Conservation (phyloP, 2,888 invertebrate genomes). For the Argyra leucocephala region DNA sequence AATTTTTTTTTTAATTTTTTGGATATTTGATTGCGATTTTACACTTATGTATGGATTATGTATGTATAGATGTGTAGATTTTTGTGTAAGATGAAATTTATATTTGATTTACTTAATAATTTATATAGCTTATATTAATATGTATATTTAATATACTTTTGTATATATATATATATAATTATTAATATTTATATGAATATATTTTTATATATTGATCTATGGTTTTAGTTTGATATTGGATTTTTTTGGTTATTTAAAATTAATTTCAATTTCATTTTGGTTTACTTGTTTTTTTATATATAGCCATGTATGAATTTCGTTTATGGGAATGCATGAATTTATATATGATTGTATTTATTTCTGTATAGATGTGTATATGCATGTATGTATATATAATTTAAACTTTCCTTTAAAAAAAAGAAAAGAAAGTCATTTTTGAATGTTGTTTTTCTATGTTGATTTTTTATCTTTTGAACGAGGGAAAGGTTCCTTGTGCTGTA, state of each 20-base stretch:
- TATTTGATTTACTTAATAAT: no score
- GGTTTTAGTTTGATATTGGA: neutral
- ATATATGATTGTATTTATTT: slow-evolving; percentile 7
- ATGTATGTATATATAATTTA: neutral
- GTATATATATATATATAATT: neutral
- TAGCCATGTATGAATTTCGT: neutral
- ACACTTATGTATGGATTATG: no score
- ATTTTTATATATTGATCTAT: neutral
- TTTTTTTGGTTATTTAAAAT: neutral
- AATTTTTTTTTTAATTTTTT: no score
- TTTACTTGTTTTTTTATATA: neutral
- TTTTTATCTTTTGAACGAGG: slow-evolving; percentile 21
- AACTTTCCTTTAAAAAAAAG: neutral
- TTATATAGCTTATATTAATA: neutral
- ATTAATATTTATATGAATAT: neutral
- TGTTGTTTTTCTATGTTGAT: neutral
- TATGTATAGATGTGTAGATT: no score
- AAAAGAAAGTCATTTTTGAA: neutral
- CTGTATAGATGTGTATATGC: no score
- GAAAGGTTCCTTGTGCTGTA: slow-evolving; percentile 24
- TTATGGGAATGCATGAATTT: slow-evolving; percentile 10
- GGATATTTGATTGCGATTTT: no score
- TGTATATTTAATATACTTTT: neutral
- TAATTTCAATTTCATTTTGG: neutral
- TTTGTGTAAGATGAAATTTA: no score